A percentile compares a stretch with the other conserved stretches of the same genome.
phyloP scores from a whole-genome alignment of 2,888 invertebrate genomes.

The Panzeria rudis region DNA sequence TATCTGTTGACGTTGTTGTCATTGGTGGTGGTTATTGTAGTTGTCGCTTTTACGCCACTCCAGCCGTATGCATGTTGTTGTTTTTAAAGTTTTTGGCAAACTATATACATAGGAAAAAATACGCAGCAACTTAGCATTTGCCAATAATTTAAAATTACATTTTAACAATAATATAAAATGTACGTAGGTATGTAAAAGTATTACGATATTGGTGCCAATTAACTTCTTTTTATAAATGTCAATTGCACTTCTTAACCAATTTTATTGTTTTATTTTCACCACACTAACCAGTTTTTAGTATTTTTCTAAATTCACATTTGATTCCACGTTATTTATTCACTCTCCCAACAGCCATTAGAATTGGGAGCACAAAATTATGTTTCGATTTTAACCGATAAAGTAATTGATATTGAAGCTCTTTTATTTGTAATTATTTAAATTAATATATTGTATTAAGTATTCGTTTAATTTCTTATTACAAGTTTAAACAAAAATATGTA shows the following conservation, averaged over 20 bases:
- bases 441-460: background rate
- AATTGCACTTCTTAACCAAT: constrained; percentile 32
- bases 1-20: constrained; percentile 2
- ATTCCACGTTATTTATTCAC: constrained; percentile 25
- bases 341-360: background rate
- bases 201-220: constrained; percentile 32
- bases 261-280: constrained; percentile 17
- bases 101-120: background rate
- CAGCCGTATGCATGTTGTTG: constrained; percentile 27
- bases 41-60: constrained; percentile 3
- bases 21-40: background rate
- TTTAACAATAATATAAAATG: too few species aligned
- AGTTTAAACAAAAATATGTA: background rate
- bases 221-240: constrained; percentile 36
- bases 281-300: background rate
- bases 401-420: background rate
- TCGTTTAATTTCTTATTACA: background rate
- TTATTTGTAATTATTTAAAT: background rate
- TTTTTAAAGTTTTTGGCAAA: constrained; percentile 51
- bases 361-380: background rate
- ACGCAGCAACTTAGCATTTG: constrained; percentile 25
- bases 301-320: background rate
- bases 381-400: background rate
- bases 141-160: constrained; percentile 47
- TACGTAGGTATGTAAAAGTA: background rate